Base-by-base conservation (phyloP, 2,888 invertebrate species). In the Tholera decimalis region DNA sequence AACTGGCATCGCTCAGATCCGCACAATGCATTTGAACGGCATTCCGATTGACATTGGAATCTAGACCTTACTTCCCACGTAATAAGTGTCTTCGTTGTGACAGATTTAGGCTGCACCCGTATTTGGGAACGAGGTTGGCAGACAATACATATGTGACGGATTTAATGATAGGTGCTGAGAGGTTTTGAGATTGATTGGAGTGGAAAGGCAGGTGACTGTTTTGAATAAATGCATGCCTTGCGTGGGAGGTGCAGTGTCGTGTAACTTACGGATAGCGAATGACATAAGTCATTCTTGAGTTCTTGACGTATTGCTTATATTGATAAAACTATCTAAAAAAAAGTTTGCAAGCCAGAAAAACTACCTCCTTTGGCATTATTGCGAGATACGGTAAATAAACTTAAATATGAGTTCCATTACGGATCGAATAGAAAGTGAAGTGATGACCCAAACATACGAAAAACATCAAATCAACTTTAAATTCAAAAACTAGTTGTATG, bases 51-150 rank as follows among this genome's bases (percentile, higher is more conserved):
- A 72, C 78, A 82, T 75, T 79, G 77, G 37, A 73, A 73, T 57
- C 46, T 57, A 80, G 68, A 79, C 79, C 79, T 79, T 79, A 73
- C 70, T 35, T n/a, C 79, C 85, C 54, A 82, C 84, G 62, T 55
- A 61, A 78, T 75, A 65, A 56, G 58, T 62, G 61, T 70, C 61
- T 54, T 59, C 51, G 20, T 18, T 59, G 59, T 53, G 39, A 35
- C 18, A n/a, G 22, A 76, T 54, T 55, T 59, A 30, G 62, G 8
- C 44, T 59, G 54, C n/a, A 15, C 28, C 75, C 54, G 63, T 65
- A 60, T 73, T 73, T 64, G 73, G 76, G 18, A 39, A 6, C 55
- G 60, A 75, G 79, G 77, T 49, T 73, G 41, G 59, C n/a, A 47
- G 35, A 73, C 68, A 76, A 68, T 70, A n/a, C n/a, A n/a, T n/a